Conservation (phyloP, 2,113 vertebrate species). For the Cheirogaleus medius region DNA sequence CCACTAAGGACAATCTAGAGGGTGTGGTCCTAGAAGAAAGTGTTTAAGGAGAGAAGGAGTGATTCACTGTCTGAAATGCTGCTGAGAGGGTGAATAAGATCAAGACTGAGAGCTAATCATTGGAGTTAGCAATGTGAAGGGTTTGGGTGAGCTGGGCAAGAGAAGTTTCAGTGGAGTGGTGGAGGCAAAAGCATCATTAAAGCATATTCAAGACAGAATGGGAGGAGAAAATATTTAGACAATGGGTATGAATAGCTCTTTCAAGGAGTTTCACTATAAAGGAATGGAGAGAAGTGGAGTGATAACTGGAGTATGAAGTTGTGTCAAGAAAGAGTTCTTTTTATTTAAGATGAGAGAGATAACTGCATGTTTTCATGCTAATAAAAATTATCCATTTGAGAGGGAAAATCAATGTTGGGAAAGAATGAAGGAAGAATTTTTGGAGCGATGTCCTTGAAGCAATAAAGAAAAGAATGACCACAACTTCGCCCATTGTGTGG, state of each 20-base stretch:
- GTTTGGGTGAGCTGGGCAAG: neutral
- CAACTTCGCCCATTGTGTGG: neutral
- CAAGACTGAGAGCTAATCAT: neutral
- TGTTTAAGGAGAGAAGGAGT: neutral
- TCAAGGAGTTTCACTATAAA: neutral
- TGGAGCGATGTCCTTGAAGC: neutral
- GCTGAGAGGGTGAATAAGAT: neutral
- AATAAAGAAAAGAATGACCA: neutral
- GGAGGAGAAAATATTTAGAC: neutral
- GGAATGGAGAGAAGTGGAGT: neutral
- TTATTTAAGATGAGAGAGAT: neutral
- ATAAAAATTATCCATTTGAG: neutral
- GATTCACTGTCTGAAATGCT: neutral
- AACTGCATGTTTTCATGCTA: neutral
- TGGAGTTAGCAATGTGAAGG: neutral
- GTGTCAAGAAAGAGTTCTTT: neutral
- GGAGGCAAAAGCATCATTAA: neutral
- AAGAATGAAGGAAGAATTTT: neutral
- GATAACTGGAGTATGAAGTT: neutral
- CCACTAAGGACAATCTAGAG: neutral
- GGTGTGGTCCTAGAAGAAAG: neutral
- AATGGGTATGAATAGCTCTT: neutral
- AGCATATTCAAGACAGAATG: neutral
- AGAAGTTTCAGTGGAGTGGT: neutral
- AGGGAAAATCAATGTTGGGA: neutral